These are phyloP conservation scores for Gymnopithys bicolor DNA, from an alignment of 2,797 vertebrate species.

Conservation along the genomic window DNA sequence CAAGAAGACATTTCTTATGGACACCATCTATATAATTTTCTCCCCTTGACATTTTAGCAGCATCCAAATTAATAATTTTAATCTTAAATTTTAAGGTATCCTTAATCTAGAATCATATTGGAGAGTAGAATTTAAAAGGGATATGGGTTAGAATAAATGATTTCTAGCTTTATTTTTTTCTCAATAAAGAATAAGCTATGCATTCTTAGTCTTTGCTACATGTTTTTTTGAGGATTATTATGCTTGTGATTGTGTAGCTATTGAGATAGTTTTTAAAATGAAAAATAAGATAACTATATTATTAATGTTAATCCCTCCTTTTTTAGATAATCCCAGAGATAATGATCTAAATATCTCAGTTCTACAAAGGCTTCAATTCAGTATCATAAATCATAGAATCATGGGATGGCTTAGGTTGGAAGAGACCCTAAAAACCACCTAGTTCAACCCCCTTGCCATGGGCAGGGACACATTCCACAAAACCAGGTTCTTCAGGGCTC, in stretches of 20 bases:
- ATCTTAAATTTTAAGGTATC: neutral
- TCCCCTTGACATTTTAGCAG: neutral
- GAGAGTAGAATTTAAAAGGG: neutral
- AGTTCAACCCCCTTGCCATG: neutral
- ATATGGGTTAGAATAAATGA: neutral
- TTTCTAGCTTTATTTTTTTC: neutral
- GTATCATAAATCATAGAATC: neutral
- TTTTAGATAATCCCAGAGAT: neutral
- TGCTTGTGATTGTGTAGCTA: neutral
- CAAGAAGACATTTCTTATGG: neutral
- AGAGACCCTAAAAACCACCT: neutral
- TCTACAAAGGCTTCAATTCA: neutral
- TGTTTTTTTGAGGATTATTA: neutral
- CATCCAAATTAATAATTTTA: neutral
- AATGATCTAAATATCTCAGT: neutral
- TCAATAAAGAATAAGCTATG: neutral
- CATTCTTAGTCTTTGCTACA: neutral
- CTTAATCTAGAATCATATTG: neutral
- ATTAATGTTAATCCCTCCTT: rapidly evolving
- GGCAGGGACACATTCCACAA: neutral
- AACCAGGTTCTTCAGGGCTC: neutral
- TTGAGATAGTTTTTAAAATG: neutral
- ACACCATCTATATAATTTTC: neutral
- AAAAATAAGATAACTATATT: neutral
- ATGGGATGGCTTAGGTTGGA: neutral